Conservation (phyloP, 64 coral and sea anemone species). For the Exaiptasia diaphana region DNA sequence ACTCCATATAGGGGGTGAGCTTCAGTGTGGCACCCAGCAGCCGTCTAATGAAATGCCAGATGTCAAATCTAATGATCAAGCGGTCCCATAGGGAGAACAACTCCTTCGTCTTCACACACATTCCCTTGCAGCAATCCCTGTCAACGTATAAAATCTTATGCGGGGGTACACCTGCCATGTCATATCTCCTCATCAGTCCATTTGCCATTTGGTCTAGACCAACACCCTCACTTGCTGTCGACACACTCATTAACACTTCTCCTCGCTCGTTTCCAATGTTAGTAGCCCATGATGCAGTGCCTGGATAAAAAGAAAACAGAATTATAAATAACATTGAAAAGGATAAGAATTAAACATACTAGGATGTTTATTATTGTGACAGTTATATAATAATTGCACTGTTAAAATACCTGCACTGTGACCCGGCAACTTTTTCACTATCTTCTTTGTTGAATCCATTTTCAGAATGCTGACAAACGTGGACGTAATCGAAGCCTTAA, state of each 20-base stretch:
- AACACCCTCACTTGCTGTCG: slow-evolving; percentile 56
- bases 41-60: slow-evolving; percentile 56
- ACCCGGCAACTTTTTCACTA: slow-evolving; percentile 56
- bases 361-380: not conserved
- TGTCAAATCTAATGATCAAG: slow-evolving; percentile 5
- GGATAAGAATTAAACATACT: no score
- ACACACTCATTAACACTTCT: slow-evolving; percentile 57
- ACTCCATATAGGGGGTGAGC: slow-evolving; percentile 23
- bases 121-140: slow-evolving; percentile 60
- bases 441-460: slow-evolving; percentile 62
- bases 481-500: slow-evolving; percentile 48
- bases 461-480: slow-evolving; percentile 39
- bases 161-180: not conserved
- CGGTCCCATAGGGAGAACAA: slow-evolving; percentile 44
- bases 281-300: slow-evolving; percentile 24
- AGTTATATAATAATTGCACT: slow-evolving; percentile 11
- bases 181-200: slow-evolving; percentile 17
- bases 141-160: slow-evolving; percentile 45
- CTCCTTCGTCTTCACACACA: not conserved
- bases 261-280: slow-evolving; percentile 77
- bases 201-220: slow-evolving; percentile 45
- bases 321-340: no score
- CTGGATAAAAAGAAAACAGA: no score
- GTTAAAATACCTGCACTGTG: slow-evolving; percentile 17
- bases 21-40: slow-evolving; percentile 35